Percentiles rank a stretch among this genome's conserved stretches.
Conservation (phyloP, 1,140 invertebrate genomes). For the Drosophila navojoa region DNA sequence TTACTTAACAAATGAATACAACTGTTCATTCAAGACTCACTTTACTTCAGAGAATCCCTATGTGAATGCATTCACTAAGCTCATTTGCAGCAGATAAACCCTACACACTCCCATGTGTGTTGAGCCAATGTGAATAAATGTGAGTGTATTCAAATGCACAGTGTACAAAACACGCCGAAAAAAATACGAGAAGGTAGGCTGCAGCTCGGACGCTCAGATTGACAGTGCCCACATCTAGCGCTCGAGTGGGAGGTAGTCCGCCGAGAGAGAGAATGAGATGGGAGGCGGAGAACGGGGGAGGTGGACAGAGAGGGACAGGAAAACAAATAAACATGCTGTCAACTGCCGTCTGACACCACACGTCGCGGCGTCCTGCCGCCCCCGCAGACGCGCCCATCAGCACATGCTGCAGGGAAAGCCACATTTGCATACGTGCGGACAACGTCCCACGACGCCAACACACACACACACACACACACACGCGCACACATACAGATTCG, state of each 20-base stretch:
- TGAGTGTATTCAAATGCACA: conserved; percentile 3
- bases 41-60: too few species aligned
- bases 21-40: neutral
- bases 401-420: conserved; percentile 47
- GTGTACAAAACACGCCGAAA: conserved; percentile 7
- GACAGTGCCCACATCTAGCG: conserved; percentile 35
- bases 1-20: too few species aligned
- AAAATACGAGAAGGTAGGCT: conserved; percentile 6
- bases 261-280: neutral
- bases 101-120: neutral
- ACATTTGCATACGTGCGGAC: conserved; percentile 77
- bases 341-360: conserved; percentile 79
- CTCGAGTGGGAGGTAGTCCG: neutral
- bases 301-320: conserved; percentile 30
- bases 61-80: neutral
- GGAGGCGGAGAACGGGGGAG: neutral
- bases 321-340: conserved; percentile 82
- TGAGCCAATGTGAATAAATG: conserved; percentile 8
- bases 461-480: conserved; percentile 33
- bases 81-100: neutral
- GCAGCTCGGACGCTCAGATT: conserved; percentile 38
- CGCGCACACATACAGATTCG: conserved; percentile 17
- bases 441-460: conserved; percentile 66
- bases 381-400: conserved; percentile 29
- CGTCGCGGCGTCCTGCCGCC: conserved; percentile 18